These are phyloP conservation scores for Mastigias papua DNA, from an alignment of 30 jellyfish, hydroid and myxozoan genomes.

Conservation along the genomic window DNA sequence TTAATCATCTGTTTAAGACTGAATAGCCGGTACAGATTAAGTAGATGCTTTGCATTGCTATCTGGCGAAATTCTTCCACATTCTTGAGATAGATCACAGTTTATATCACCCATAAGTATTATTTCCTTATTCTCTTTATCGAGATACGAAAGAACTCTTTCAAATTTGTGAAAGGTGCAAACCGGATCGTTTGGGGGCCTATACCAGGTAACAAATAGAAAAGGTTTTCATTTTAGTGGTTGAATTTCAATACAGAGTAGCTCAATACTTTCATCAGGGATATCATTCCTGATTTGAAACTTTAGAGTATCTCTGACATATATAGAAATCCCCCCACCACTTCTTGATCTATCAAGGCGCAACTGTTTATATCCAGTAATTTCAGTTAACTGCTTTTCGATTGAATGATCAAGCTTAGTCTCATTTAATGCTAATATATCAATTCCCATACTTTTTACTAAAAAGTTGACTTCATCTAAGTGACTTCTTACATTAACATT, in stretches of 20 bases:
- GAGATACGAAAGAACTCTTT: not conserved
- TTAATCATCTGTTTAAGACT: constrained; percentile 1
- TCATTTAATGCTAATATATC: not conserved
- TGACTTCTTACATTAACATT: not conserved
- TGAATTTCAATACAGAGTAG: not conserved
- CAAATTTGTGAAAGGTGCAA: not conserved
- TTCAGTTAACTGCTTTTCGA: not conserved
- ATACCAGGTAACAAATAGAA: not conserved
- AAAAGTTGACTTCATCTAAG: not conserved
- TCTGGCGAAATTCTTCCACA: not conserved
- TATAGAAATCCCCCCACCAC: not conserved
- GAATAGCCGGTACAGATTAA: not conserved
- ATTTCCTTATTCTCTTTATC: not conserved
- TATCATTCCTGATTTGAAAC: not conserved
- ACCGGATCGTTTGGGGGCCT: not conserved
- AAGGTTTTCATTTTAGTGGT: not conserved
- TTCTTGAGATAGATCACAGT: not conserved
- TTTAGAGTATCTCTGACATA: not conserved
- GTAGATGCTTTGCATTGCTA: not conserved
- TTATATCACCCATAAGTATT: not conserved
- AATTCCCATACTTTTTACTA: not conserved
- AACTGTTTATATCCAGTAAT: not conserved
- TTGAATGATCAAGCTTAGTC: not conserved
- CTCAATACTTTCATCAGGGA: not conserved
- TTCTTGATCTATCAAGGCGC: not conserved